Conservation (phyloP, 2,888 invertebrate genomes). For the Lymantria monacha region DNA sequence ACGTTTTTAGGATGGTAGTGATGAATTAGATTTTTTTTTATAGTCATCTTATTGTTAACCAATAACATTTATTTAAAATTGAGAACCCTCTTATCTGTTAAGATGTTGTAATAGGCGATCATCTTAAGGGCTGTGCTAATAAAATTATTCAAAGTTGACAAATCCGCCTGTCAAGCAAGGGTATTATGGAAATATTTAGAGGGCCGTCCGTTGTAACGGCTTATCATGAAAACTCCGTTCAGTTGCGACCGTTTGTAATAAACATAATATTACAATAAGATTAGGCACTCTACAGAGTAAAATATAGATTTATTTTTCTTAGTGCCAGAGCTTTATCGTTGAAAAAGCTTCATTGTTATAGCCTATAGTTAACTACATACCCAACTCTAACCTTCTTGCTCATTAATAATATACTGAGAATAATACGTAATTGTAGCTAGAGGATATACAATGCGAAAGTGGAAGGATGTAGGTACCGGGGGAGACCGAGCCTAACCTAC, state of each 20-base stretch:
- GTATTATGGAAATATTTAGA: slow-evolving; percentile 10
- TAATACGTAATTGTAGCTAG: no score
- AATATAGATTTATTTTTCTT: neutral
- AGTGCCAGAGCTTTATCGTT: no score
- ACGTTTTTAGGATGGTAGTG: no score
- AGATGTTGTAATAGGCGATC: slow-evolving; percentile 7
- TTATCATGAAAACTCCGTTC: neutral
- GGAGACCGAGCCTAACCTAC: no score
- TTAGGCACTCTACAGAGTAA: neutral
- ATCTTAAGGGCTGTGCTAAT: slow-evolving; percentile 3
- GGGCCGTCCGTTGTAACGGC: slow-evolving; percentile 1
- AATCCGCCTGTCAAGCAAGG: slow-evolving; percentile 10
- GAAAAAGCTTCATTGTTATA: no score
- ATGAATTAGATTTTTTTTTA: neutral
- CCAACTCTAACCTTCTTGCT: no score
- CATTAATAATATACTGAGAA: no score
- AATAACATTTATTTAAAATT: neutral
- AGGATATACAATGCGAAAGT: no score
- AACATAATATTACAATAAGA: neutral
- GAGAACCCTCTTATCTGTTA: slow-evolving; percentile 6
- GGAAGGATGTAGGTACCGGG: no score
- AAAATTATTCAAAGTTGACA: slow-evolving; percentile 12
- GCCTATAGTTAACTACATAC: no score
- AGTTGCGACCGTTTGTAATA: neutral
- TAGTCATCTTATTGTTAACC: neutral